These are phyloP conservation scores for Pterostichus madidus DNA, from an alignment of 2,888 invertebrate species.

Conservation along the genomic window DNA sequence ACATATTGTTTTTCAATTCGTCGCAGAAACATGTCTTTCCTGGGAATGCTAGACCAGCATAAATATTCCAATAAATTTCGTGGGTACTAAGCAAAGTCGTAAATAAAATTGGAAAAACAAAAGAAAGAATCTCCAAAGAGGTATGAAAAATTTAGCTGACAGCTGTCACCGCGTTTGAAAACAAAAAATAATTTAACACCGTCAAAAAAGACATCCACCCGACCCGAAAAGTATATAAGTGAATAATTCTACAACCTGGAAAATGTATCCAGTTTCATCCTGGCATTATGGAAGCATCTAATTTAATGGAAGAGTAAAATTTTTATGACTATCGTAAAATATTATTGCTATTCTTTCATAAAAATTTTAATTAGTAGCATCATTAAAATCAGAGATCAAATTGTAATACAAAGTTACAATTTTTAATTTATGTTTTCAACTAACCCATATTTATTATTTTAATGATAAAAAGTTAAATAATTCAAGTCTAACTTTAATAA, in stretches of 20 bases:
- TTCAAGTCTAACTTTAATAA: too few relatives aligned
- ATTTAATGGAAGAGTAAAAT: conserved; percentile 20
- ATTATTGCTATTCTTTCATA: neutral
- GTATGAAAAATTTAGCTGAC: conserved; percentile 58
- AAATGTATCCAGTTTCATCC: conserved; percentile 13
- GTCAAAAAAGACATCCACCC: conserved; percentile 10
- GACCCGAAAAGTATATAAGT: conserved; percentile 17
- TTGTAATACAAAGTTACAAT: neutral
- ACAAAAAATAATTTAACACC: conserved; percentile 43
- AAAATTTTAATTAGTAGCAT: conserved; percentile 24
- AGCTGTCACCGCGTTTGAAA: conserved; percentile 60
- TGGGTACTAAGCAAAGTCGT: conserved; percentile 35
- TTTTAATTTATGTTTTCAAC: too few relatives aligned
- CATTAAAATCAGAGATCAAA: conserved; percentile 13
- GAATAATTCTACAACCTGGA: neutral
- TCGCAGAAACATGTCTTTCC: neutral
- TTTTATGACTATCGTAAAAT: conserved; percentile 25
- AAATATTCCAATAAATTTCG: conserved; percentile 51
- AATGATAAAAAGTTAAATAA: too few relatives aligned
- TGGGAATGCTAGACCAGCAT: conserved; percentile 4
- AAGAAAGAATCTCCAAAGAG: conserved; percentile 58
- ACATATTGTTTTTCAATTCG: conserved; percentile 35
- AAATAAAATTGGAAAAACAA: conserved; percentile 60
- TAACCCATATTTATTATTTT: too few relatives aligned
- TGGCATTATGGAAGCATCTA: conserved; percentile 1